Evolutionary conservation across 92 coral and sea anemone species (phyloP), one percentile per base, ranked within the genome.

Genomic region (Hydrozoanthus gracilis): DNA sequence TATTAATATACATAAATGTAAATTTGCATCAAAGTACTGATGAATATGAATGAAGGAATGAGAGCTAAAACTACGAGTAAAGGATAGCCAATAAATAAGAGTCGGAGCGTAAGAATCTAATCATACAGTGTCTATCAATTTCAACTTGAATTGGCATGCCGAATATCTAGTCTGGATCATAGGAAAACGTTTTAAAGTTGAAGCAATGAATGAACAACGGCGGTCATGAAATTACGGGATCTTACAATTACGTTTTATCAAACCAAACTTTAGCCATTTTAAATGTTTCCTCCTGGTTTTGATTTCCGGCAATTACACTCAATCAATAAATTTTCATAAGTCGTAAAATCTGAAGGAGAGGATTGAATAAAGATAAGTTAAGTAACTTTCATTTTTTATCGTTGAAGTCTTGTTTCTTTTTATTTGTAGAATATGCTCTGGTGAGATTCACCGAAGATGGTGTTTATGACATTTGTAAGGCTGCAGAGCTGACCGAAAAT

Each of bases 401-500:
- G n/a, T 52, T 52, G 58, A 52, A 52, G 11, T 52, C 11, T 52
- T 52, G 11, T 69, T 69, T 8, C 46, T n/a, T n/a, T n/a, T n/a
- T n/a, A n/a, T n/a, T 14, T 44, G 35, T 69, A 69, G 74, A 69
- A 69, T 69, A 69, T 69, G 74, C 14, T 44, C 74, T 69, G 74
- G 74, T 14, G 74, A 69, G 74, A 69, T 69, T 69, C 74, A 69
- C 74, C 5, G 74, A 69, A 14, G 74, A 69, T 69, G 74, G 74
- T 5, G 74, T 69, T 69, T 69, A 17, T 69, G 74, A 69, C 5
- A 69, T 69, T 5, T 69, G 74, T 44, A 69, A 69, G 74, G 74
- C 74, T 69, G 15, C 15, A 69, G 74, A 69, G 39, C 74, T 69
- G 14, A 69, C 74, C n/a, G n/a, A n/a, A n/a, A n/a, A n/a, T n/a